Percentiles rank a stretch among this genome's conserved stretches.
These are phyloP conservation scores for Pherbina coryleti DNA, from an alignment of 2,888 invertebrate genomes.

Conservation along the genomic window DNA sequence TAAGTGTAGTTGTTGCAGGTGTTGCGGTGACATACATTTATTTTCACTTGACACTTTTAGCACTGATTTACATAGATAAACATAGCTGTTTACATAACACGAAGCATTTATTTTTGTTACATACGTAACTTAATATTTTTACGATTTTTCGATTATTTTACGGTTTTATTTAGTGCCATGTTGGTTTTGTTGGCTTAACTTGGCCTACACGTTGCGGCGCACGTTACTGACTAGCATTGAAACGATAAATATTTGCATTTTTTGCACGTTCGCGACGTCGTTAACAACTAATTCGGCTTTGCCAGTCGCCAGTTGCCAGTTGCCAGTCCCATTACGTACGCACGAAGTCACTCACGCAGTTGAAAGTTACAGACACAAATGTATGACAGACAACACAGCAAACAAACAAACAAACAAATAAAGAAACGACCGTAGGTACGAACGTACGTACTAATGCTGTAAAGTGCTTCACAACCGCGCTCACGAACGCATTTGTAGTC, in stretches of 20 bases:
- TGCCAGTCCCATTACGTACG: neutral
- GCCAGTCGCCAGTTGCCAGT: neutral
- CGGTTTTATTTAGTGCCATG: too few species aligned
- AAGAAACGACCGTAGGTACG: neutral
- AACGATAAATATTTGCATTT: slow-evolving; percentile 8
- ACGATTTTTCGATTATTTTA: too few species aligned
- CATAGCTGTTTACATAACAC: too few species aligned
- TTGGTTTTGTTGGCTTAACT: too few species aligned
- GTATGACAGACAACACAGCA: neutral
- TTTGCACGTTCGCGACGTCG: slow-evolving; percentile 3
- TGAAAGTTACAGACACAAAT: neutral
- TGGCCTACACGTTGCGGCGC: neutral
- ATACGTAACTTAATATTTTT: too few species aligned
- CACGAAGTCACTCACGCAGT: slow-evolving; percentile 4
- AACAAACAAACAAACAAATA: slow-evolving; percentile 3
- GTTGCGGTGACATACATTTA: too few species aligned
- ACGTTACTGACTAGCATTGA: slow-evolving; percentile 1
- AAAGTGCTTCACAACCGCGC: neutral
- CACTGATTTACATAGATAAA: too few species aligned
- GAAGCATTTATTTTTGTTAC: too few species aligned
- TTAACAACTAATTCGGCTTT: neutral
- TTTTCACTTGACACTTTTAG: too few species aligned
- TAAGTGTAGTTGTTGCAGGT: too few species aligned
- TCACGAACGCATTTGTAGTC: slow-evolving; percentile 8
- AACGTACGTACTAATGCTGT: neutral